phyloP scores from a whole-genome alignment of 2,888 invertebrate genomes.

The Phaonia tiefii region DNA sequence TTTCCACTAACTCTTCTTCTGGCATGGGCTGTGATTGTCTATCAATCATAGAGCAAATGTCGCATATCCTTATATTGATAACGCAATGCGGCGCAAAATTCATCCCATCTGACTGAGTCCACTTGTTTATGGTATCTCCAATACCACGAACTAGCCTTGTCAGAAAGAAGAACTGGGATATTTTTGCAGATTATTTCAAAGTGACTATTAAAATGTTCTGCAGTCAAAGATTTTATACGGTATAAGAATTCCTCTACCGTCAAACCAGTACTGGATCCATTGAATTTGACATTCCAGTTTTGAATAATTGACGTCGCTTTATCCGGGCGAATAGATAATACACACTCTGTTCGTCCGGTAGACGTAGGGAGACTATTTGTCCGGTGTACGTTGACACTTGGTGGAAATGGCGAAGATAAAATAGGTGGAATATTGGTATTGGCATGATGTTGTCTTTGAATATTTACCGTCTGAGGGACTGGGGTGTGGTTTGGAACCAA shows the following conservation, averaged over 20 bases:
- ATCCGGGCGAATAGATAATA: too few relatives aligned
- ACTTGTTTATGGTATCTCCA: conserved; percentile 39
- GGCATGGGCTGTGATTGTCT: too few relatives aligned
- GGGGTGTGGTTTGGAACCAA: too few relatives aligned
- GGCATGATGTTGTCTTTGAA: background rate
- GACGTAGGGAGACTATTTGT: too few relatives aligned
- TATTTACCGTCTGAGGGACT: too few relatives aligned
- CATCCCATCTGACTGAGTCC: conserved; percentile 28
- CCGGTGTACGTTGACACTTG: too few relatives aligned
- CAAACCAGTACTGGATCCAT: conserved; percentile 32
- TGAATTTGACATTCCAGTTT: conserved; percentile 49
- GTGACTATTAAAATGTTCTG: conserved; percentile 15
- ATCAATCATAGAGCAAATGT: too few relatives aligned
- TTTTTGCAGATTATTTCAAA: conserved; percentile 24
- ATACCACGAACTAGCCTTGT: conserved; percentile 38
- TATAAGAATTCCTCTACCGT: conserved; percentile 55
- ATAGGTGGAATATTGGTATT: too few relatives aligned
- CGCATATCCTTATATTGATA: conserved; percentile 34
- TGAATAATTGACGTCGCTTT: too few relatives aligned
- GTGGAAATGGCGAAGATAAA: too few relatives aligned
- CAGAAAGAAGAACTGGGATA: conserved; percentile 37
- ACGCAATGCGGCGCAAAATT: conserved; percentile 32
- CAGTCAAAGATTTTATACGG: conserved; percentile 33
- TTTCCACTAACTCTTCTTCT: too few relatives aligned
- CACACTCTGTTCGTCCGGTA: too few relatives aligned